Evolutionary conservation across 2,797 vertebrate genomes (phyloP), one percentile per base, ranked within the genome.

Genomic region (Phoebastria nigripes): DNA sequence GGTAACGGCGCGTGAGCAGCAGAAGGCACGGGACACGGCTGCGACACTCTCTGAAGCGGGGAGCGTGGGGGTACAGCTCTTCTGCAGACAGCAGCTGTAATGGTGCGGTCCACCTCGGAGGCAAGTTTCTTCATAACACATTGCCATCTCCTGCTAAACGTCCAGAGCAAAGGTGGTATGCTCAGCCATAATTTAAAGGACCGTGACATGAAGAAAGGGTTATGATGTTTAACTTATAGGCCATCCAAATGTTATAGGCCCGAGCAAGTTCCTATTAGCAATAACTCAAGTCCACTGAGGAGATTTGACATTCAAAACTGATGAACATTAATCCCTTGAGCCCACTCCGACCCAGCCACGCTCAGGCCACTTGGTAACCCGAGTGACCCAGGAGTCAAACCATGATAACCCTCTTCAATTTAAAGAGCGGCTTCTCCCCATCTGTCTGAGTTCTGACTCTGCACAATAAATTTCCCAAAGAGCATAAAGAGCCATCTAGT

Each of bases 401-500:
- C 95, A 51, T 96, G 98, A 98, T 98, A 97, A 98, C 97, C 97
- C 97, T 97, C 98, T 98, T 98, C 98, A 98, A 98, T 98, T 98
- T 98, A 98, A 98, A 98, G 96, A 98, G 98, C 92, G 1, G 96
- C 97, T 98, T 98, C 97, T 98, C 96, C 97, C 94, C 83, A 90
- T 98, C 97, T 97, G 98, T 98, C 70, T 97, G 97, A 97, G 97
- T 85, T 98, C 98, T 97, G 98, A 98, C 97, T 98, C 97, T 83
- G 96, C 97, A 97, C 98, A 98, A 98, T 98, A 98, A 98, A 98
- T 98, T 98, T 98, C 98, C 98, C 98, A 96, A 96, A 98, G 98
- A 98, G 98, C 98, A 97, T 98, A 98, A 98, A 98, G 97, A 98
- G 97, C 98, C 98, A 98, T 98, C 98, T 97, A 98, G 98, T 98